Conservation (phyloP, 2,113 vertebrate genomes). For the Herpetotheres cachinnans region DNA sequence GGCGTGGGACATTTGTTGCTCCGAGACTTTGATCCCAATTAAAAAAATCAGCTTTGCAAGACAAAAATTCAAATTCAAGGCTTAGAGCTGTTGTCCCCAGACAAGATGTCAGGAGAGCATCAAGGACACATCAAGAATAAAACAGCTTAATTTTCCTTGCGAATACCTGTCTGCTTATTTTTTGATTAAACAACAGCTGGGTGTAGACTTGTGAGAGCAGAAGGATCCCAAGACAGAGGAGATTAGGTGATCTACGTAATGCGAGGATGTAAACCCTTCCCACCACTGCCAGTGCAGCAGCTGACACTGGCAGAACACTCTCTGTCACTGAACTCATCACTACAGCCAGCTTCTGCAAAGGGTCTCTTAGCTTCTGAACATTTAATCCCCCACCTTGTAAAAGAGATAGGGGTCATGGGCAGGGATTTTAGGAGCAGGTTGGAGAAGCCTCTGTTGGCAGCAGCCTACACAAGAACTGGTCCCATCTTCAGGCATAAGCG, state of each 20-base stretch:
- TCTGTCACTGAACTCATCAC: not conserved
- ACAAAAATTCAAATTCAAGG: not conserved
- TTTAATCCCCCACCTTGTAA: not conserved
- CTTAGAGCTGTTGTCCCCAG: not conserved
- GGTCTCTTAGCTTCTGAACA: not conserved
- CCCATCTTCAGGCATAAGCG: not conserved
- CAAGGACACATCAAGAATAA: not conserved
- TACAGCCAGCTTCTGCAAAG: not conserved
- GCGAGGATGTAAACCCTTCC: not conserved
- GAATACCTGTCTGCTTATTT: constrained; percentile 16
- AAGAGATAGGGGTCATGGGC: accelerated
- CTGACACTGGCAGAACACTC: not conserved
- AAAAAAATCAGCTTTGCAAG: not conserved
- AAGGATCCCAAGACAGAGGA: not conserved
- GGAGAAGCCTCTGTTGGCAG: not conserved
- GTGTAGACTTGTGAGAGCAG: not conserved
- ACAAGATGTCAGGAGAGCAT: not conserved
- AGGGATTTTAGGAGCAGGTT: not conserved
- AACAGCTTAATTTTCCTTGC: not conserved
- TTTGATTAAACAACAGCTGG: constrained; percentile 27
- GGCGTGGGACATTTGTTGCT: not conserved
- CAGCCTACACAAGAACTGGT: not conserved
- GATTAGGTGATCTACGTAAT: not conserved
- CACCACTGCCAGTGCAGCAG: accelerated
- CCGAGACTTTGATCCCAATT: not conserved